Base-by-base conservation (phyloP, 2,113 vertebrate species). In the Thymallus thymallus region DNA sequence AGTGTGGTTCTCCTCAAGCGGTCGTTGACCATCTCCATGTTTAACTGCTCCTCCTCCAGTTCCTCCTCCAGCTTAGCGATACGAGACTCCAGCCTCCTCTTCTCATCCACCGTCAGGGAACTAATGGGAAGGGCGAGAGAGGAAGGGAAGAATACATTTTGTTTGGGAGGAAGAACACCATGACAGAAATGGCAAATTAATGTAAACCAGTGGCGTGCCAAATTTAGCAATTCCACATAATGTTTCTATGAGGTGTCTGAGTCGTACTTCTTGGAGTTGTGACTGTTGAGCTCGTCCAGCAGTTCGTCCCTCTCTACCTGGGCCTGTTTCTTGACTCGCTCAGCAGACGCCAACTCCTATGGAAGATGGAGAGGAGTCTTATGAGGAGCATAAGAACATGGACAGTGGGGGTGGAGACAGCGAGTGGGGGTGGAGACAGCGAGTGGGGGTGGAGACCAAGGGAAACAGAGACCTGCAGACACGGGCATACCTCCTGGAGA, bases 31-130 rank as follows among this genome's bases (percentile, higher is more conserved):
- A 99, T 92, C 86, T 99, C 97, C 0, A 91, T 91, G 86, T 94
- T 98, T 79, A 95, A 86, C 83, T 96, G 96, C 63, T 98, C 96
- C 72, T 99, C 98, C 74, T 99, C 97, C 68, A 99, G 77, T 75
- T 99, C 97, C 64, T 98, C 98, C 85, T 99, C 96, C 80, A 99
- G 91, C 91, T 99, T 94, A 3, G 93, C 84, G 63, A 99, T 97
- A 66, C 95, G 95, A 74, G 94, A 92, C 79, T 99, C 98, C 84
- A 98, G 91, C 70, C 93, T 94, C 51, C 96, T 93, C 89, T 96
- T 98, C 68, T 99, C 98, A 35, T 99, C 93, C 0, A 69, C 32
- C 67, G 89, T 72, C 55, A 70, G 51, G 60, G 90, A 85, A 73
- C 93, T 93, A 74, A 71, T 74, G 13, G 56, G 67, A 12, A 64